Evolutionary conservation across 2,888 invertebrate species (phyloP), one percentile per base, ranked within the genome.

Genomic region (Aphodius granarius): DNA sequence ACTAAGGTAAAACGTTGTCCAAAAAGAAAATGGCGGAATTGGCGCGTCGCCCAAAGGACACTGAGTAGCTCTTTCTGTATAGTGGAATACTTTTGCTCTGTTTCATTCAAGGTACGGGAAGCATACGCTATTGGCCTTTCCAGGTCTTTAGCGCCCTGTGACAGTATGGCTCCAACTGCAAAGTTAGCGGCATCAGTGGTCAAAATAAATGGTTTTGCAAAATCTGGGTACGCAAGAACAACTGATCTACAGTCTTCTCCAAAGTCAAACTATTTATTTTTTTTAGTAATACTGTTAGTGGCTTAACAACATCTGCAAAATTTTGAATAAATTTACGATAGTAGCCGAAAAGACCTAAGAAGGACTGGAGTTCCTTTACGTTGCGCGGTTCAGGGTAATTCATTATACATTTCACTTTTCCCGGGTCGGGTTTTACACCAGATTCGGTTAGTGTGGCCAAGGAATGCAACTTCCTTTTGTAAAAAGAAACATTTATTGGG

Each of bases 101-200:
- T 13, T 1, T 22, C 16, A 6, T 16, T 17, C n/a, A 81, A 71
- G 2, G 81, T 79, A 19, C 81, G 23, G 16, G 78, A 80, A 0
- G 81, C 80, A 64, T 78, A 83, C 13, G 81, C 78, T 5, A 82
- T 72, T 2, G 81, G 80, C 17, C 71, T 64, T 62, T 81, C 79
- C n/a, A 75, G 70, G 0, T 75, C 77, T 23, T 75, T 68, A 1
- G 23, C 3, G 13, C 75, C 76, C 73, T 81, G 82, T 0, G 76
- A 77, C 6, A 81, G 68, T 6, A 83, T 76, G 6, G 80, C 78
- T 3, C 79, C 82, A 16, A 81, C 13, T 3, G 78, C 79, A 9
- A 72, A 72, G 20, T 81, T 78, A 23, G 76, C 76, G 0, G 83
- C 82, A 62, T 83, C 83, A 2, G 82, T 81, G 0, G 78, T 78